These are phyloP conservation scores for Lanius collurio DNA, from an alignment of 2,113 vertebrate species.

Conservation along the genomic window DNA sequence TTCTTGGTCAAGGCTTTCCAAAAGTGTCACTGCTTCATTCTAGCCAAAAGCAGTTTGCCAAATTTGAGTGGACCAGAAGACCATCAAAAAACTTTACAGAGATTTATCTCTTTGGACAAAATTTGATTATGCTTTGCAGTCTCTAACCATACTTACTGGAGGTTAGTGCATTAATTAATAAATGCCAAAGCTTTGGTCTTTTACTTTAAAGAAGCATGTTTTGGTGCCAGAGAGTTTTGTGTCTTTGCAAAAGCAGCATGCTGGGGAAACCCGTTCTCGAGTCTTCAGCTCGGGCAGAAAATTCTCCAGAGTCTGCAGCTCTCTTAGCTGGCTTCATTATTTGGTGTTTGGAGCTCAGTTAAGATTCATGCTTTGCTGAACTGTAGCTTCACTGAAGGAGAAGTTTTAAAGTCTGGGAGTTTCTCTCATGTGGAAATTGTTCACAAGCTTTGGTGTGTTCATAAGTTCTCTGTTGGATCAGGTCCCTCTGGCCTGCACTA, in stretches of 20 bases:
- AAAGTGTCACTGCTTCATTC: not conserved
- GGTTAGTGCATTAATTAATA: not conserved
- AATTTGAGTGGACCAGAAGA: not conserved
- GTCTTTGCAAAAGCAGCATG: not conserved
- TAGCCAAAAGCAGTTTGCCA: not conserved
- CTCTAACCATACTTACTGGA: not conserved
- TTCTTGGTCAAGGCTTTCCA: not conserved
- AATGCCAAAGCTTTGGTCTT: not conserved
- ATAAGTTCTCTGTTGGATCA: not conserved
- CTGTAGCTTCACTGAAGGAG: not conserved
- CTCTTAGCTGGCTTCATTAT: not conserved
- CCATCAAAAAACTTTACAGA: not conserved
- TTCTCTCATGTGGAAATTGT: not conserved
- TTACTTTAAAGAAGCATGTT: not conserved
- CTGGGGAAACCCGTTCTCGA: not conserved
- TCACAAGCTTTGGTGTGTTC: not conserved
- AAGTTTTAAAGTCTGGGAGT: not conserved
- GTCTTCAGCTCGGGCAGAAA: not conserved
- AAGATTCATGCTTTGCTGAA: not conserved
- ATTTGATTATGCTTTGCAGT: not conserved
- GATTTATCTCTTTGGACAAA: not conserved
- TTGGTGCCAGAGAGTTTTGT: not conserved
- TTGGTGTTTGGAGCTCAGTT: not conserved
- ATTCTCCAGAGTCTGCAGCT: not conserved
- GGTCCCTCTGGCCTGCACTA: not conserved